phyloP scores from a whole-genome alignment of 2,113 vertebrate species.

The Phainopepla nitens region DNA sequence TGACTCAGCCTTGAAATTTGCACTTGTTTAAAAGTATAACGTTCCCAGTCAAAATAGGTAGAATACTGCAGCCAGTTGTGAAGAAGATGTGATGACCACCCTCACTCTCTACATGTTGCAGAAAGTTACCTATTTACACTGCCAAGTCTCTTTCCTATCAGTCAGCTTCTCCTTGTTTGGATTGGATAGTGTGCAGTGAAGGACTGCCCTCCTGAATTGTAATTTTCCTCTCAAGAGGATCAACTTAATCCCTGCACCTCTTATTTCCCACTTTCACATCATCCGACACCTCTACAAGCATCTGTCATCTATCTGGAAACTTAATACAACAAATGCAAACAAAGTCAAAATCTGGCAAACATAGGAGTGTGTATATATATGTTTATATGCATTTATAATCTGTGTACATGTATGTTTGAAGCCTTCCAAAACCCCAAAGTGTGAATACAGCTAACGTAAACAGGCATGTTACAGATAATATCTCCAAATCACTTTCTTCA shows the following conservation, averaged over 20 bases:
- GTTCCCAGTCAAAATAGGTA: rapidly evolving
- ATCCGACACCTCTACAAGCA: background rate
- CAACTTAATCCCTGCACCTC: background rate
- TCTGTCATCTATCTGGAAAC: background rate
- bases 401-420: background rate
- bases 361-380: background rate
- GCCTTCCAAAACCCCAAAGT: background rate
- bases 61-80: background rate
- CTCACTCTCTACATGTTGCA: background rate
- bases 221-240: background rate
- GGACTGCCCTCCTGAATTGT: background rate
- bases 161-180: background rate
- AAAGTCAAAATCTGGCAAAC: background rate
- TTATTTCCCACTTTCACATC: background rate
- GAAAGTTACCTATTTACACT: background rate
- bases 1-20: background rate
- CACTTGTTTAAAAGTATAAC: background rate
- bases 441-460: background rate
- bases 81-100: background rate
- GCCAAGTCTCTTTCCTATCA: background rate
- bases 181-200: background rate
- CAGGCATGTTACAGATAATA: background rate
- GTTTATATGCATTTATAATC: background rate
- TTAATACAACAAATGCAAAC: background rate
- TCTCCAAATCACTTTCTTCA: background rate